These are phyloP conservation scores for Argynnis bischoffii DNA, from an alignment of 2,888 invertebrate species.

Conservation along the genomic window DNA sequence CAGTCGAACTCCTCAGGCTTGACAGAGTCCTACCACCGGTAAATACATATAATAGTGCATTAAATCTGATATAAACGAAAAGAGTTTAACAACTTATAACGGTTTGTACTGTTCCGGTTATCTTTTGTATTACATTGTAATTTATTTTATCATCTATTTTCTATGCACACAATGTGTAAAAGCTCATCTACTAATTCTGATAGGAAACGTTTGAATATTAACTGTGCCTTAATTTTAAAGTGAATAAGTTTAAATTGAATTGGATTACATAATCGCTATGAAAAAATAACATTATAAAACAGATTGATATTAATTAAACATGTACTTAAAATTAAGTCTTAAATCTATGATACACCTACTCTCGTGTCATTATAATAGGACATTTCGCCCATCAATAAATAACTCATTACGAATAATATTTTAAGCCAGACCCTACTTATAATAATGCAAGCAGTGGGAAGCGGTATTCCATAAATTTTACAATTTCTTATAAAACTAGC, in stretches of 20 bases:
- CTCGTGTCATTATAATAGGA: background rate
- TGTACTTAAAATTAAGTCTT: background rate
- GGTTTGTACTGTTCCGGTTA: conserved; percentile 19
- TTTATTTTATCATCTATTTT: background rate
- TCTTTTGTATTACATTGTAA: background rate
- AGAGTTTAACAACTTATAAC: background rate
- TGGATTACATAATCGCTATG: too few relatives aligned
- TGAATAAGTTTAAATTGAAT: background rate
- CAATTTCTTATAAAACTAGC: conserved; percentile 34
- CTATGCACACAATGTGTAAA: conserved; percentile 5
- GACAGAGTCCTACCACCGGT: too few relatives aligned
- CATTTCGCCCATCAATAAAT: background rate
- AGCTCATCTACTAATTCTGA: background rate
- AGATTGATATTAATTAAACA: background rate
- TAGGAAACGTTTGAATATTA: too few relatives aligned
- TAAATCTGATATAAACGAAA: background rate
- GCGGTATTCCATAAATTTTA: conserved; percentile 36
- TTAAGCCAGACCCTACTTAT: conserved; percentile 32
- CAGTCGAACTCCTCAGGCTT: too few relatives aligned
- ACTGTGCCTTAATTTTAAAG: conserved; percentile 3
- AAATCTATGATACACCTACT: background rate
- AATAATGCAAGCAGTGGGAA: conserved; percentile 40
- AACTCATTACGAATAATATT: conserved; percentile 13
- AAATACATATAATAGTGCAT: background rate
- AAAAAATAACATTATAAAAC: background rate